Base-by-base conservation (phyloP, 2,797 vertebrate genomes). In the Hippopotamyrus pictus region DNA sequence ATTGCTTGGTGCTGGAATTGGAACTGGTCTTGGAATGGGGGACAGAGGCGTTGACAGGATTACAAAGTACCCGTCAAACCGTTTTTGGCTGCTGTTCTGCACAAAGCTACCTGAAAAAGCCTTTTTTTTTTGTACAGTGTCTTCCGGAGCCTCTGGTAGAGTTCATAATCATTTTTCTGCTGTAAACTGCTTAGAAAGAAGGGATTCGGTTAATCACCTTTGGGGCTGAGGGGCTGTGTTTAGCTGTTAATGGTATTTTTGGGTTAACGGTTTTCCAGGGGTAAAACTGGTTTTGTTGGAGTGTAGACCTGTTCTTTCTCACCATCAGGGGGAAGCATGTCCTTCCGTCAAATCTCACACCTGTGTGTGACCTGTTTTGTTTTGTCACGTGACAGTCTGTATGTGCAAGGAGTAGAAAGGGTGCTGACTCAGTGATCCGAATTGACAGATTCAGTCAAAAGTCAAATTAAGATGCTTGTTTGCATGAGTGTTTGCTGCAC, bases 61-160 rank as follows among this genome's bases (percentile, higher is more conserved):
- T 93, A 95, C 91, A 93, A 95, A 96, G 48, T 94, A 92, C 94
- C 94, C 94, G 94, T 95, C 94, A 95, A 51, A 48, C 22, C 11
- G 6, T 84, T 84, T 51, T 51, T 51, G 44, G 48, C 22, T 48
- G 82, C 82, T 46, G 6, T 41, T 82, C 41, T 17, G 19, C 41
- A 9, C 7, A 82, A 41, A 44, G 33, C 37, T 82, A 44, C 76
- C 76, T 82, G 76, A 82, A 46, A 82, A 82, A 94, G 93, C 89
- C 50, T 87, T 93, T 90, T 41, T 90, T 41, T 91, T 92, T 33
- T 44, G 76, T 82, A 82, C 7, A 82, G 19, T n/a, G 83, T 51
- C 50, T 33, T 53, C 50, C 22, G 14, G 90, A 87, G 57, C 54
- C 88, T 84, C 53, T 17, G 51, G 53, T 57, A 53, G 2, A 54